Base-by-base conservation (phyloP, 2,888 invertebrate genomes). In the Corythucha ciliata region DNA sequence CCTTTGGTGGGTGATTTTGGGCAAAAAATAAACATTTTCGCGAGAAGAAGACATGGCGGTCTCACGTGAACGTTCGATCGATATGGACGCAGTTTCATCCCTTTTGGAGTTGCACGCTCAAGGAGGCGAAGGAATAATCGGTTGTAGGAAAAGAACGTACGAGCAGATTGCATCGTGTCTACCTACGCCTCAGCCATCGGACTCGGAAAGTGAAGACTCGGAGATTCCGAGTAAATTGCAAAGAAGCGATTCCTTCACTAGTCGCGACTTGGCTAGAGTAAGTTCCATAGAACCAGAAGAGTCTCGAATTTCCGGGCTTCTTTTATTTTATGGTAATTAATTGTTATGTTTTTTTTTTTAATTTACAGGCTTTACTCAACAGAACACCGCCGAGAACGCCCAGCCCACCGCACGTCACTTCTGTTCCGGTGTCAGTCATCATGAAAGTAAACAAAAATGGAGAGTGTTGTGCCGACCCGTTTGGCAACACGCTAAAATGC, bases 391-490 rank as follows among this genome's bases (percentile, higher is more conserved):
- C 77, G 20, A 55, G 65, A 33, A 64, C 65, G 18, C 66, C 69
- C 4, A 70, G 69, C 57, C 77, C 77, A 6, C 74, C 63, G 67
- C 34, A 39, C n/a, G 54, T 62, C n/a, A 65, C 66, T 2, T 60
- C 64, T 4, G 61, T 66, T 52, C 66, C 67, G 70, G 77, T 47
- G 73, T 87, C 88, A 10, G 90, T 91, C 58, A 90, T 90, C 60
- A 89, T 88, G 85, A 79, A 79, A 60, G 88, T 84, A 6, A 81
- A 83, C 67, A 81, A 82, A 57, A 83, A 86, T 64, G 89, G 88
- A 36, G 81, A 83, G 27, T 84, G 80, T 70, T 64, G 63, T 21
- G 66, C 66, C 16, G 60, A 59, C 34, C 61, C 63, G 1, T 61
- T 58, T 34, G 58, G 53, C 16, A 46, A 52, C 14, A 34, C 34